Evolutionary conservation across 2,113 vertebrate species (phyloP), one percentile per base, ranked within the genome.

Genomic region (Bufo bufo): DNA sequence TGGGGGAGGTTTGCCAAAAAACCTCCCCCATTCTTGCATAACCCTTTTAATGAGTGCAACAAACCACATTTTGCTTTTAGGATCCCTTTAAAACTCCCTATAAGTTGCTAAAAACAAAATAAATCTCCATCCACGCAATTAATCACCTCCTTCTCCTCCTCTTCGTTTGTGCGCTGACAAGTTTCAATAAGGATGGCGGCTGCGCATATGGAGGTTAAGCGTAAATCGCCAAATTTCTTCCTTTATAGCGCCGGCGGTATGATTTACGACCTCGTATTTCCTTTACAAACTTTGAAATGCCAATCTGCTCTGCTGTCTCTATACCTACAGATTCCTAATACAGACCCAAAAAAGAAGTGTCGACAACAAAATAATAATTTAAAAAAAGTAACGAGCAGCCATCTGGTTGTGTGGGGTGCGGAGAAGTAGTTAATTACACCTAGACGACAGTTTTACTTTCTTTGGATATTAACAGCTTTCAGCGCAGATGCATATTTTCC

Each of bases 401-500:
- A 93, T 93, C 92, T 93, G 92, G 90, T 91, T 91, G 90, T 91
- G 90, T 90, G 90, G 90, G 92, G 90, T 91, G 84, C 71, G 86
- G 89, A 90, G 89, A 92, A 90, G 92, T 90, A 91, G 90, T 92
- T 91, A 92, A 92, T 93, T 92, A 92, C 92, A 91, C 91, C 87
- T 90, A 90, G 91, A 90, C 91, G 92, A 93, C 92, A 90, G 85
- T 93, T 93, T 93, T 92, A 92, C 89, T 92, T 92, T 90, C 90
- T 91, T 91, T 85, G 86, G 90, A 91, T 90, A 87, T 86, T 89
- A 93, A 91, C 92, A 92, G 92, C 93, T 92, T 92, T 92, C 91
- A 92, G 91, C 92, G 90, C 93, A 93, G 91, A 93, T 93, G 93
- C 91, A 91, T 91, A 82, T 90, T 91, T 92, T 91, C 89, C 90